These are phyloP conservation scores for Drosophila parthenogenetica DNA, from an alignment of 2,888 invertebrate genomes.

Conservation along the genomic window DNA sequence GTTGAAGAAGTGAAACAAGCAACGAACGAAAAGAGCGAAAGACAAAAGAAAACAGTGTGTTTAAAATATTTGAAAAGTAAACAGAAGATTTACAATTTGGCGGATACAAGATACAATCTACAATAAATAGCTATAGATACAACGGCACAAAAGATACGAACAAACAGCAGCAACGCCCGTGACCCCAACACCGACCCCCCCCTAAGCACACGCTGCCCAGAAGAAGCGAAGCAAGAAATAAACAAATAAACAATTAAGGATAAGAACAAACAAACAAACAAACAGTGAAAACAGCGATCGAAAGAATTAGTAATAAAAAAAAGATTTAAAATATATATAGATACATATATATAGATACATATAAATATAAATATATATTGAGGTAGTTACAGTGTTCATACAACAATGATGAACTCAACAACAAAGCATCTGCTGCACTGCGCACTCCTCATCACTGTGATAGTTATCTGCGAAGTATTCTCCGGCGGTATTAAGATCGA, in stretches of 20 bases:
- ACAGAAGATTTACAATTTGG: slow-evolving; percentile 12
- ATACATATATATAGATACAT: background rate
- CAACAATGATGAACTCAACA: slow-evolving; percentile 83
- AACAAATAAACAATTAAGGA: background rate
- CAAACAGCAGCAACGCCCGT: background rate
- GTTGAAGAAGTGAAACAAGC: slow-evolving; percentile 28
- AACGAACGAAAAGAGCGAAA: background rate
- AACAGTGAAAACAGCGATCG: background rate
- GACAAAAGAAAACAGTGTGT: slow-evolving; percentile 5
- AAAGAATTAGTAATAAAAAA: background rate
- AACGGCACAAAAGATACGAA: slow-evolving; percentile 24
- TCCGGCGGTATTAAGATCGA: slow-evolving; percentile 88
- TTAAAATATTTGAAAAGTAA: background rate
- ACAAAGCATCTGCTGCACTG: slow-evolving; percentile 93
- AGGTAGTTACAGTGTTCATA: slow-evolving; percentile 34
- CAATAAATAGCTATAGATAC: slow-evolving; percentile 2
- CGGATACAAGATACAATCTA: slow-evolving; percentile 16
- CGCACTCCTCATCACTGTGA: slow-evolving; percentile 89
- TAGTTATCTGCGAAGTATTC: slow-evolving; percentile 90
- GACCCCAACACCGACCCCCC: background rate
- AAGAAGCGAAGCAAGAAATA: background rate
- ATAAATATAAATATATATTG: background rate
- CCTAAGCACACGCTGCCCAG: background rate
- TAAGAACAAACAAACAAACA: slow-evolving; percentile 2
- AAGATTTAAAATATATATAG: background rate